Percentiles rank a stretch among this genome's conserved stretches.
Evolutionary conservation across 64 coral and sea anemone species (phyloP).

Genomic region (Platygyra sinensis): DNA sequence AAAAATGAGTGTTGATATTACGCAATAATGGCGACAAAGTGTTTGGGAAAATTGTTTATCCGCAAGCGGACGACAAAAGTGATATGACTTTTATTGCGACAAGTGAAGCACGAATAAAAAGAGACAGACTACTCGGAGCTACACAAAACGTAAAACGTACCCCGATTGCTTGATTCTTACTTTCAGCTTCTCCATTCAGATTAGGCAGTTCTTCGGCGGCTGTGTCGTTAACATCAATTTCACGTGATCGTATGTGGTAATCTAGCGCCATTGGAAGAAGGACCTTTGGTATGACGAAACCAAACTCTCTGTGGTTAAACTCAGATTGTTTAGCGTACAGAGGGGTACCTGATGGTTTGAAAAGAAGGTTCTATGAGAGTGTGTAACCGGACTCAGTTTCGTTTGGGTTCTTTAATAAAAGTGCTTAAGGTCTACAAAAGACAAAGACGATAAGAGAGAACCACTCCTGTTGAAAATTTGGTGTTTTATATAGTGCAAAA

Average conservation of each 20-base stretch:
- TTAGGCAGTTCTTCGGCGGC: not conserved
- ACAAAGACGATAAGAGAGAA: too few species aligned
- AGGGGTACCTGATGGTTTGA: not conserved
- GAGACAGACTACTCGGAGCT: not conserved
- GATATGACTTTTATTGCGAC: too few species aligned
- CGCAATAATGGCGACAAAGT: too few species aligned
- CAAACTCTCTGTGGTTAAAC: not conserved
- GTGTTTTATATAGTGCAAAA: too few species aligned
- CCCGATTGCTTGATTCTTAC: not conserved
- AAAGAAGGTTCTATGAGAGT: too few species aligned
- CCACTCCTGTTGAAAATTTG: too few species aligned
- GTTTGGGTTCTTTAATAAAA: too few species aligned
- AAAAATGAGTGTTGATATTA: too few species aligned
- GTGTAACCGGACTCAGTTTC: too few species aligned
- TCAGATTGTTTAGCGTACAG: not conserved
- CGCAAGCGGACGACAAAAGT: too few species aligned
- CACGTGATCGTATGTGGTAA: not conserved
- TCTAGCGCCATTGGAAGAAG: not conserved
- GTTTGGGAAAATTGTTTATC: too few species aligned
- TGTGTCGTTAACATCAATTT: not conserved
- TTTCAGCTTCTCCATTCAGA: not conserved
- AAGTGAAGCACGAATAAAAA: not conserved
- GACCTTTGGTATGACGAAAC: not conserved
- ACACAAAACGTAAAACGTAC: not conserved
- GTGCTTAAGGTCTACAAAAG: too few species aligned